phyloP scores from a whole-genome alignment of 2,113 vertebrate species.

The Desmodus rotundus region DNA sequence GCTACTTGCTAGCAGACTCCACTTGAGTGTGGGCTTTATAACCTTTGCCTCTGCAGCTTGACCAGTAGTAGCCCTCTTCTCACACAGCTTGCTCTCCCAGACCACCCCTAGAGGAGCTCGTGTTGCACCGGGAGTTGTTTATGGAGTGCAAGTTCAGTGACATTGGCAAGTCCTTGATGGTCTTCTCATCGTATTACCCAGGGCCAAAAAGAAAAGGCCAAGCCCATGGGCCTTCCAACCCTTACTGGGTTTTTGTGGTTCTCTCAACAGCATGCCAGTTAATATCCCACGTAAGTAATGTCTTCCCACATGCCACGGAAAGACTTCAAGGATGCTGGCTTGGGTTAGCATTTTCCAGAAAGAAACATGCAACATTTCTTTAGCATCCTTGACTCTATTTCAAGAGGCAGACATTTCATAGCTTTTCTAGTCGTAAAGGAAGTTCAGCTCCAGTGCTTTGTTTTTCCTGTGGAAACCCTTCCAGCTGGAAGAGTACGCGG shows the following conservation, averaged over 20 bases:
- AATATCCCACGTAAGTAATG: not conserved
- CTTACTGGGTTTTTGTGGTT: not conserved
- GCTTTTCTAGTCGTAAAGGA: not conserved
- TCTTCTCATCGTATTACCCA: constrained; percentile 41
- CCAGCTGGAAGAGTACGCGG: not conserved
- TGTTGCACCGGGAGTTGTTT: not conserved
- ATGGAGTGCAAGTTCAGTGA: constrained; percentile 34
- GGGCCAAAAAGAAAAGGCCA: not conserved
- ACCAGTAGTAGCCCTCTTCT: not conserved
- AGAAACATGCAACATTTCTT: not conserved
- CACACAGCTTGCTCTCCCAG: not conserved
- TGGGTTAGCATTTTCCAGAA: constrained; percentile 27
- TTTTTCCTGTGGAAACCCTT: not conserved
- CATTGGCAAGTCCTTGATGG: constrained; percentile 16
- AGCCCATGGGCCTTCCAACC: not conserved
- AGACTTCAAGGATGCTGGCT: not conserved
- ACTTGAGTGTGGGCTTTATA: not conserved
- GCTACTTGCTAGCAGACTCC: not conserved
- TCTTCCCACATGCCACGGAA: not conserved
- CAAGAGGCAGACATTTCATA: not conserved
- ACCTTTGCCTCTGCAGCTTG: not conserved
- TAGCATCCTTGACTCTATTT: constrained; percentile 12
- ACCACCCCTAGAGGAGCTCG: not conserved
- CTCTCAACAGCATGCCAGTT: not conserved
- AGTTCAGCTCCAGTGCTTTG: not conserved